Evolutionary conservation across 2,888 invertebrate species (phyloP).

Genomic region (Andrena trimmerana): DNA sequence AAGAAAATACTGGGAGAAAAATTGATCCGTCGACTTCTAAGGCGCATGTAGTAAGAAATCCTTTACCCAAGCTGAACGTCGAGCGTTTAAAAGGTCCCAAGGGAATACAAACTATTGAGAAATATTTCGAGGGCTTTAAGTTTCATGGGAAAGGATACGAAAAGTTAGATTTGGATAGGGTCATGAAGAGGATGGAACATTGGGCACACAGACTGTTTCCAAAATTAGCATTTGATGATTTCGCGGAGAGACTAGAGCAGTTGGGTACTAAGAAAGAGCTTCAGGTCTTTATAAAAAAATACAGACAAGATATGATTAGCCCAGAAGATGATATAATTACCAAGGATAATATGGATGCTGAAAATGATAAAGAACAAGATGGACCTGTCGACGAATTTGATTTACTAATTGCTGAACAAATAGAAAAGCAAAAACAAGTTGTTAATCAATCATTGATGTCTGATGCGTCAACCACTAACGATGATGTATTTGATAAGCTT

Average conservation of each 20-base stretch:
- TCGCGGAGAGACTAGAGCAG: conserved; percentile 91
- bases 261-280: conserved; percentile 93
- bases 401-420: conserved; percentile 88
- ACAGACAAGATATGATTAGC: conserved; percentile 88
- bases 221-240: conserved; percentile 94
- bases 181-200: conserved; percentile 94
- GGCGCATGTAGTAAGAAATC: conserved; percentile 88
- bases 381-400: conserved; percentile 88
- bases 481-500: conserved; percentile 51
- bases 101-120: conserved; percentile 93
- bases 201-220: conserved; percentile 98
- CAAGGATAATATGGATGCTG: conserved; percentile 86
- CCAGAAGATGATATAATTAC: conserved; percentile 80
- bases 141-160: conserved; percentile 94
- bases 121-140: conserved; percentile 92
- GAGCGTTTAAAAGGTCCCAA: conserved; percentile 91
- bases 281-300: conserved; percentile 89
- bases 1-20: conserved; percentile 78
- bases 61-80: conserved; percentile 89
- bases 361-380: conserved; percentile 81
- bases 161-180: conserved; percentile 91
- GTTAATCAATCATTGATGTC: conserved; percentile 17
- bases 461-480: conserved; percentile 5
- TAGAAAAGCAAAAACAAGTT: conserved; percentile 84
- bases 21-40: conserved; percentile 85